Evolutionary conservation across 2,797 vertebrate genomes (phyloP).

Genomic region (Phrynocephalus guinanensis): DNA sequence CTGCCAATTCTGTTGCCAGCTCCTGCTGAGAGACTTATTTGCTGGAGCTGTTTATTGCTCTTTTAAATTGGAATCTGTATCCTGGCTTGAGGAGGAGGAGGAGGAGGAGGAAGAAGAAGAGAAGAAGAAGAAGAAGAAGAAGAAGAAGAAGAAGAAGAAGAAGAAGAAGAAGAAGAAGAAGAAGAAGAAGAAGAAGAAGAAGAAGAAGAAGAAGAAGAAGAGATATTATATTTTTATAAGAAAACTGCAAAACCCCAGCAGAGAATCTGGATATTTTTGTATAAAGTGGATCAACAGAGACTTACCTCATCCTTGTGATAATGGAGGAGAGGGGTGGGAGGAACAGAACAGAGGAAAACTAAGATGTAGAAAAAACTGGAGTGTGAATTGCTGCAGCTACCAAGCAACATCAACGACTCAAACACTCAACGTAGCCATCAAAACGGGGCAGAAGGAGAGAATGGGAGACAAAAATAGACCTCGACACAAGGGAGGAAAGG

Average conservation of each 20-base stretch:
- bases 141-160: too few relatives aligned
- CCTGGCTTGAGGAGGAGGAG: not conserved
- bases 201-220: not conserved
- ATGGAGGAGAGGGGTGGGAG: not conserved
- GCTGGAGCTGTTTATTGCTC: not conserved
- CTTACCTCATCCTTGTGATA: slow-evolving; percentile 14
- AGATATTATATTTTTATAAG: not conserved
- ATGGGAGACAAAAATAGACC: slow-evolving; percentile 38
- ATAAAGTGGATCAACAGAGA: not conserved
- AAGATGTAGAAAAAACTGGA: not conserved
- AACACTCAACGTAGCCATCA: not conserved
- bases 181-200: too few relatives aligned
- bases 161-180: too few relatives aligned
- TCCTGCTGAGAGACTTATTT: not conserved
- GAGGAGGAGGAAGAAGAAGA: too few relatives aligned
- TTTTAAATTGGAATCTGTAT: not conserved
- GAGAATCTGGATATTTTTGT: not conserved
- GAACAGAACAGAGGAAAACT: not conserved
- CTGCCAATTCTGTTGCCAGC: not conserved
- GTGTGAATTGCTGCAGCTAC: not conserved
- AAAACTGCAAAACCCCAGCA: not conserved
- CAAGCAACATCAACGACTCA: slow-evolving; percentile 8
- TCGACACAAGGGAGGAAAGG: not conserved
- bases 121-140: too few relatives aligned
- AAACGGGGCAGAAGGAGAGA: slow-evolving; percentile 7